These are phyloP conservation scores for Podarcis muralis DNA, from an alignment of 2,113 vertebrate genomes.

Conservation along the genomic window DNA sequence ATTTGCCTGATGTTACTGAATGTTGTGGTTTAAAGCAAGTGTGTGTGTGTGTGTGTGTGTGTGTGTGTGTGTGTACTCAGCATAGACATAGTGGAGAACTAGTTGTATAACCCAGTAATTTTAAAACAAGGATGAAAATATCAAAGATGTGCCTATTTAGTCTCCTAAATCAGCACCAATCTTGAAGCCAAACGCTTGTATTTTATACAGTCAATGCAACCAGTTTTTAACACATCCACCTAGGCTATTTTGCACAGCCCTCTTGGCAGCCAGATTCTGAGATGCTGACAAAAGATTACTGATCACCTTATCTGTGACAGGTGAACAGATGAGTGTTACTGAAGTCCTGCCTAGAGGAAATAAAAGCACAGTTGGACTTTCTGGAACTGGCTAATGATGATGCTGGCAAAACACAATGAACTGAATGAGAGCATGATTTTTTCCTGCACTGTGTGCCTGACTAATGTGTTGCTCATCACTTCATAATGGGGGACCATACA, in stretches of 20 bases:
- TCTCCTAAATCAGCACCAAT: constrained; percentile 14
- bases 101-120: not conserved
- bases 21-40: not conserved
- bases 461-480: constrained; percentile 43
- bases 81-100: not conserved
- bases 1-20: not conserved
- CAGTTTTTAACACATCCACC: not conserved
- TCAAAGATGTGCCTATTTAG: constrained; percentile 19
- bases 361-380: constrained; percentile 23
- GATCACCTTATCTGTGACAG: not conserved
- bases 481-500: constrained; percentile 24
- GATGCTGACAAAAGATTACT: constrained; percentile 27
- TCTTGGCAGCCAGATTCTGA: constrained; percentile 21
- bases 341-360: constrained; percentile 13
- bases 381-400: constrained; percentile 16
- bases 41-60: no score
- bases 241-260: not conserved
- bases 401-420: constrained; percentile 22
- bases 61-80: no score
- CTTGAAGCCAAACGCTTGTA: constrained; percentile 40
- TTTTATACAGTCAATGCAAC: not conserved
- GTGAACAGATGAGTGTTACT: not conserved
- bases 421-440: not conserved
- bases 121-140: constrained; percentile 24
- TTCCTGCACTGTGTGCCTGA: constrained; percentile 10